Percentiles rank a stretch among this genome's conserved stretches.
Conservation (phyloP, 2,113 vertebrate species). For the Eretmochelys imbricata region DNA sequence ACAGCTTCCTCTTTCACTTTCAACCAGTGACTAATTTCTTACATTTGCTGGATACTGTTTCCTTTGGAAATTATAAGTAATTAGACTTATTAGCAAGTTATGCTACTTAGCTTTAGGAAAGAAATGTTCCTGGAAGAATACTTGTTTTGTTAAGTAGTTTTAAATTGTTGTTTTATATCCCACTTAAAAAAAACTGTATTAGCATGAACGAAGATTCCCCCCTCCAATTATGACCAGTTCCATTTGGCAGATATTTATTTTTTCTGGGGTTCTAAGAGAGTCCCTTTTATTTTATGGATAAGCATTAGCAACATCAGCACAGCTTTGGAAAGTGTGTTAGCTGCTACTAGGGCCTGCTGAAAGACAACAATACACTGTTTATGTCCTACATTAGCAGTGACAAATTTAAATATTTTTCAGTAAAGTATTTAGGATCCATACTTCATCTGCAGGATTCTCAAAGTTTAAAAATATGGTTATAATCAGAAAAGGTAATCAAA, state of each 20-base stretch:
- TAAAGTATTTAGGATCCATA: neutral
- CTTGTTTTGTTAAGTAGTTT: neutral
- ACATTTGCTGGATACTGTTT: neutral
- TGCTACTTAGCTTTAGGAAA: neutral
- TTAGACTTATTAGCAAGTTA: neutral
- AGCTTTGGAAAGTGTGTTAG: neutral
- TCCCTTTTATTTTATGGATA: neutral
- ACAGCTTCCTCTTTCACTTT: neutral
- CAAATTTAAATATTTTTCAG: neutral
- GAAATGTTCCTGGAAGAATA: neutral
- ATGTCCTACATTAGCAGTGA: neutral
- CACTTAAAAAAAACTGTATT: neutral
- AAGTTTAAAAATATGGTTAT: neutral
- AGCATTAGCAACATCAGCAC: neutral
- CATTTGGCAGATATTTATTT: neutral
- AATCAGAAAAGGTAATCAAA: neutral
- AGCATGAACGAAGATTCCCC: neutral
- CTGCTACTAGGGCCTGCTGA: neutral
- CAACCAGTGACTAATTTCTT: neutral
- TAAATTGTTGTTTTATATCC: neutral
- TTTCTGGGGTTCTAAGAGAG: neutral
- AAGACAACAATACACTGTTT: neutral
- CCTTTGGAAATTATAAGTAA: neutral
- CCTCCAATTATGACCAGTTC: neutral
- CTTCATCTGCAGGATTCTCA: neutral